These are phyloP conservation scores for Zosterops lateralis DNA, from an alignment of 2,113 vertebrate genomes.

Conservation along the genomic window DNA sequence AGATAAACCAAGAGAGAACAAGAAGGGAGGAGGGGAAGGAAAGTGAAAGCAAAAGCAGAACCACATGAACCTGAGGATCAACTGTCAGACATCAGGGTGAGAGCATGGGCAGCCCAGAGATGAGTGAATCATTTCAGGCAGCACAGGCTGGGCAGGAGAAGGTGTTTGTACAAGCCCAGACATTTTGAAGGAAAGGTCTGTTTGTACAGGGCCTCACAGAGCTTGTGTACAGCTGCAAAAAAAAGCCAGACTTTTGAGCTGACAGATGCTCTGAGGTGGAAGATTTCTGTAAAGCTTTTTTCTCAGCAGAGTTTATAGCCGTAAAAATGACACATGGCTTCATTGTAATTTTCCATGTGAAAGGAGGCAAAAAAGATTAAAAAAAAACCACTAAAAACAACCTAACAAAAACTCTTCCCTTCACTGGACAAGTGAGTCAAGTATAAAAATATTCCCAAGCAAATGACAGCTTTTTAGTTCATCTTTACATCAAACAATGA, in stretches of 20 bases:
- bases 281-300: neutral
- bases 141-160: neutral
- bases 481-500: conserved; percentile 42
- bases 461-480: conserved; percentile 51
- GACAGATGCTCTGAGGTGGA: neutral
- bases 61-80: neutral
- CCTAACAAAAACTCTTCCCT: neutral
- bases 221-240: neutral
- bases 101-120: neutral
- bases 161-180: neutral
- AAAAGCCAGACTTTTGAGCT: neutral
- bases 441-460: conserved; percentile 43
- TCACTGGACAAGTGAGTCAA: conserved; percentile 39
- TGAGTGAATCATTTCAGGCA: neutral
- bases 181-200: neutral
- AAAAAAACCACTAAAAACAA: neutral
- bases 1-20: neutral
- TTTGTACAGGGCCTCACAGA: neutral
- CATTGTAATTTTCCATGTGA: neutral
- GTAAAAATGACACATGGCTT: neutral
- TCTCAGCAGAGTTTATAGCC: neutral
- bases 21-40: neutral
- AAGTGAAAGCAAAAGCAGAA: neutral
- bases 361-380: neutral
- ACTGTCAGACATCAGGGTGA: neutral